phyloP scores from a whole-genome alignment of 2,888 invertebrate species.

The Drosophila gaucha region DNA sequence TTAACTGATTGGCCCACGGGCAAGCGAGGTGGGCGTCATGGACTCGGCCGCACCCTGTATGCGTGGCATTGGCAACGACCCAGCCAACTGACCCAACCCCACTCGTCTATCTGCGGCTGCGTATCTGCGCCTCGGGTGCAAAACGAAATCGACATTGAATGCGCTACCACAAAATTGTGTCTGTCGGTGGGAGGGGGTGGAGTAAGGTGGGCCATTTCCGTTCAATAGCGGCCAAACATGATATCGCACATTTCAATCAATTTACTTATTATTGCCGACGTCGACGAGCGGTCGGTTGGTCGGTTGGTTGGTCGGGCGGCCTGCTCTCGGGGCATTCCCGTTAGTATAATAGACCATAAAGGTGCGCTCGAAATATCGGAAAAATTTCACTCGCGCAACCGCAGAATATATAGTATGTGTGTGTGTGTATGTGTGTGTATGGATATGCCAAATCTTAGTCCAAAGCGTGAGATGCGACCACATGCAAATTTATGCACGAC shows the following conservation, averaged over 20 bases:
- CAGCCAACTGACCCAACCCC: conserved; percentile 54
- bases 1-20: conserved; percentile 70
- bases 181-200: conserved; percentile 5
- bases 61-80: conserved; percentile 75
- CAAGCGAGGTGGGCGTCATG: conserved; percentile 69
- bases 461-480: conserved; percentile 73
- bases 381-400: conserved; percentile 54
- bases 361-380: conserved; percentile 63
- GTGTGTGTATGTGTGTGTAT: conserved; percentile 16
- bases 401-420: conserved; percentile 18
- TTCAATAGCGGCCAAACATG: conserved; percentile 68
- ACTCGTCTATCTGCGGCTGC: conserved; percentile 65
- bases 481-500: conserved; percentile 69
- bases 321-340: conserved; percentile 75
- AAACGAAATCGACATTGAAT: conserved; percentile 80
- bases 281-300: conserved; percentile 32
- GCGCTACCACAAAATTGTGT: conserved; percentile 70
- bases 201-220: conserved; percentile 61
- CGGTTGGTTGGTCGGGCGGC: conserved; percentile 17
- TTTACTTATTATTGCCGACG: conserved; percentile 70
- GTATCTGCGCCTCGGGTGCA: conserved; percentile 74
- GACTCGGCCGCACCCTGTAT: conserved; percentile 55
- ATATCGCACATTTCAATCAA: conserved; percentile 80
- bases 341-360: conserved; percentile 79
- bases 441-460: conserved; percentile 30